Conservation (phyloP, 2,888 invertebrate genomes). For the Crematogaster levior region DNA sequence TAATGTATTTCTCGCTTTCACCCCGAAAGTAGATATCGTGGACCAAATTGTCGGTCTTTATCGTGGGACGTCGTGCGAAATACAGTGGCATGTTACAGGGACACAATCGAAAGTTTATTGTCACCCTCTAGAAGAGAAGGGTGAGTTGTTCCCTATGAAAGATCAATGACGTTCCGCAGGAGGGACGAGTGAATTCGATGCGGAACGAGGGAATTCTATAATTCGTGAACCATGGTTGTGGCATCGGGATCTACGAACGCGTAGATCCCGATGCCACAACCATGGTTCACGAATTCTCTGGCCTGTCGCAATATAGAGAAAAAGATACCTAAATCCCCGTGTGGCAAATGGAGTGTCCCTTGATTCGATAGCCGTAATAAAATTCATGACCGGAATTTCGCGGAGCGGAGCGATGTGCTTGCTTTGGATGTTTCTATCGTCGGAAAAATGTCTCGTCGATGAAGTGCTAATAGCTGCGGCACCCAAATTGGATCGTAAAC, state of each 20-base stretch:
- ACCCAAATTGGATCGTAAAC: constrained; percentile 17
- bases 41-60: not conserved
- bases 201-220: constrained; percentile 67
- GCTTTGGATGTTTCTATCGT: constrained; percentile 36
- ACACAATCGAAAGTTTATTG: constrained; percentile 47
- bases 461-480: constrained; percentile 22
- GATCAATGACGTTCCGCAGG: constrained; percentile 47
- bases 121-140: constrained; percentile 23
- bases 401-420: constrained; percentile 23
- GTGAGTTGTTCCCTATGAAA: constrained; percentile 30
- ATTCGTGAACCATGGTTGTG: constrained; percentile 44
- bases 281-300: constrained; percentile 4
- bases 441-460: constrained; percentile 3
- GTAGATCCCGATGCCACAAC: too few relatives aligned
- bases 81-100: constrained; percentile 31
- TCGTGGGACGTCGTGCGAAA: not conserved
- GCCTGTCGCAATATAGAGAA: not conserved
- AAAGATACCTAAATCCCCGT: constrained; percentile 55
- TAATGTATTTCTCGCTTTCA: not conserved
- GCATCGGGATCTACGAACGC: constrained; percentile 52
- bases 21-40: not conserved
- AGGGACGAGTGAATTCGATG: constrained; percentile 62
- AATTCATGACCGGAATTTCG: constrained; percentile 66
- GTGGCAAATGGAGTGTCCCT: constrained; percentile 66
- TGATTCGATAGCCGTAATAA: constrained; percentile 66